phyloP scores from a whole-genome alignment of 2,797 vertebrate species.

The Sebastes matsubarae region DNA sequence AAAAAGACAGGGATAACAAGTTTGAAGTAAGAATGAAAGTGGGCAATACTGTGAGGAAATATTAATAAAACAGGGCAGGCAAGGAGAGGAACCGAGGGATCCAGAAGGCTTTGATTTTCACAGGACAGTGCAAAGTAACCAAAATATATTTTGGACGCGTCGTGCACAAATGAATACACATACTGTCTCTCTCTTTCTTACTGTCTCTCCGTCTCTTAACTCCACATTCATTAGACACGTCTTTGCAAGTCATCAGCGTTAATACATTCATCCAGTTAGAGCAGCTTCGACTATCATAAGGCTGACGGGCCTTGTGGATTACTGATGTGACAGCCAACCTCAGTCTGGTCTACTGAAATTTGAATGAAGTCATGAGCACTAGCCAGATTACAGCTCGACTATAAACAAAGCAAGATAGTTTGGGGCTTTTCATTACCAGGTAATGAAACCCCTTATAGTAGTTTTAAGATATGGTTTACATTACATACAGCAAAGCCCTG shows the following conservation, averaged over 20 bases:
- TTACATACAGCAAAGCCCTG: not conserved
- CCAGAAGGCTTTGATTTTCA: conserved; percentile 53
- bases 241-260: conserved; percentile 11
- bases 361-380: not conserved
- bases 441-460: not conserved
- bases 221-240: not conserved
- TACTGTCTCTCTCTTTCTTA: not conserved
- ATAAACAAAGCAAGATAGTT: not conserved
- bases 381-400: not conserved
- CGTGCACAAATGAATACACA: conserved; percentile 17
- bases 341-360: not conserved
- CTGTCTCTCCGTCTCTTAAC: not conserved
- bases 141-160: conserved; percentile 49
- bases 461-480: not conserved
- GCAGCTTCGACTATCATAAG: not conserved
- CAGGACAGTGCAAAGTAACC: conserved; percentile 40
- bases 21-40: conserved; percentile 68
- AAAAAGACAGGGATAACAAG: conserved; percentile 73
- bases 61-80: conserved; percentile 68
- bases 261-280: conserved; percentile 6
- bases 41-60: conserved; percentile 59
- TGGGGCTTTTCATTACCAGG: not conserved
- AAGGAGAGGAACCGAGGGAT: conserved; percentile 35
- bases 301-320: conserved; percentile 5
- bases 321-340: conserved; percentile 7